phyloP scores from a whole-genome alignment of 2,113 vertebrate genomes.

The Mus pahari region DNA sequence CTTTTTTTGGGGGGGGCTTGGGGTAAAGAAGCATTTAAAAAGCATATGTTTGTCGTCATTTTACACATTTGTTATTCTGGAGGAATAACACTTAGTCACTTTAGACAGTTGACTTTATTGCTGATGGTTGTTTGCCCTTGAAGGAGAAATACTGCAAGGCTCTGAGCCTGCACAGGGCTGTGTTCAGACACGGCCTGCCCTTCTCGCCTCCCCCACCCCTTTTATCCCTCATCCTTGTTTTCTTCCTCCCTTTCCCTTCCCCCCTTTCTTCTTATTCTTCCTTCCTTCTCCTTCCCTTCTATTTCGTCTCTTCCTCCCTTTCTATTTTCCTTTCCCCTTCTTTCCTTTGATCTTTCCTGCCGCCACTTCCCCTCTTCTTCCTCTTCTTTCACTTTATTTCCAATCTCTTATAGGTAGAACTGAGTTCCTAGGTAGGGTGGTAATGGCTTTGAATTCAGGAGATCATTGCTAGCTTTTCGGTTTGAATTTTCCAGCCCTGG shows the following conservation, averaged over 20 bases:
- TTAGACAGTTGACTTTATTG: not conserved
- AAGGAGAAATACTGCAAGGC: not conserved
- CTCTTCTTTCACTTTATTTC: not conserved
- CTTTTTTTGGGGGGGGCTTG: not conserved
- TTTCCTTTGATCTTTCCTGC: not conserved
- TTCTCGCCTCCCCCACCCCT: accelerated
- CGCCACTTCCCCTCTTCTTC: accelerated
- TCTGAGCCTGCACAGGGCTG: not conserved
- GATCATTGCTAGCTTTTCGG: not conserved
- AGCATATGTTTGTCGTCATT: not conserved
- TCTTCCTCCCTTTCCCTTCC: not conserved
- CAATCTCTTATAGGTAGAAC: not conserved
- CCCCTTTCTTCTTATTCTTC: too few species aligned
- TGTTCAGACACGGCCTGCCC: too few species aligned
- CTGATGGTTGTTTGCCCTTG: not conserved
- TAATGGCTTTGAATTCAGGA: not conserved
- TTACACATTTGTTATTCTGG: not conserved
- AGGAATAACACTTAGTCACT: not conserved
- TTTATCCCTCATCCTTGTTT: too few species aligned
- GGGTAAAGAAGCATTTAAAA: not conserved
- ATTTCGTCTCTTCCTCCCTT: accelerated
- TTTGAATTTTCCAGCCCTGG: not conserved
- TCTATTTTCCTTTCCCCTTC: not conserved
- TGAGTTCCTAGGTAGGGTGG: not conserved
- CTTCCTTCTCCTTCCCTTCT: too few species aligned